These are phyloP conservation scores for Poecilus cupreus DNA, from an alignment of 2,888 invertebrate species.

Conservation along the genomic window DNA sequence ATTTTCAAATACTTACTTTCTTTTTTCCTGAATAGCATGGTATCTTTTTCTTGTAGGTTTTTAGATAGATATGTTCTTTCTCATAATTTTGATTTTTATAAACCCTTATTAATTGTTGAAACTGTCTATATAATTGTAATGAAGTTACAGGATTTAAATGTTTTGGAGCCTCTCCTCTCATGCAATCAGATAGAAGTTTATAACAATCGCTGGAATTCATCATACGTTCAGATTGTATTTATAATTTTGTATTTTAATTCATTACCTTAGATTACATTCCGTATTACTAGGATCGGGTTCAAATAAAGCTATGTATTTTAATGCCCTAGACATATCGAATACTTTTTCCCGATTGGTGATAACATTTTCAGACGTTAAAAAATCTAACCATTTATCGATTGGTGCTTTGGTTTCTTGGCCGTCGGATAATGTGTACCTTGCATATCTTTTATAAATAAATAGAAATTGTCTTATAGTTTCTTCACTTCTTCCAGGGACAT, in stretches of 20 bases:
- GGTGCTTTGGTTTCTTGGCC: constrained; percentile 62
- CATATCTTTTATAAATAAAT: constrained; percentile 65
- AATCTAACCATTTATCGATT: constrained; percentile 67
- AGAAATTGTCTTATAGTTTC: constrained; percentile 66
- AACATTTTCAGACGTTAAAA: constrained; percentile 64
- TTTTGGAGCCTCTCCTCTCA: constrained; percentile 64
- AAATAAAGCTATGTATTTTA: constrained; percentile 70
- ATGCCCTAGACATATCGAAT: constrained; percentile 65
- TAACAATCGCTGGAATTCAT: constrained; percentile 64
- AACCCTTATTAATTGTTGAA: constrained; percentile 63
- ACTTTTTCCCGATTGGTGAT: constrained; percentile 59
- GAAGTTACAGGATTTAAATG: constrained; percentile 61
- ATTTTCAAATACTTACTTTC: constrained; percentile 49
- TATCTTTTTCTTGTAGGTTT: constrained; percentile 56
- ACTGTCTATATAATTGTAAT: constrained; percentile 62
- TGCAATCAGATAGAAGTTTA: constrained; percentile 63
- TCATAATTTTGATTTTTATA: constrained; percentile 61
- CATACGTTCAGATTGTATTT: background rate
- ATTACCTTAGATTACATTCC: constrained; percentile 65
- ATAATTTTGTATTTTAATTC: constrained; percentile 38
- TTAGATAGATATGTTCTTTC: constrained; percentile 60
- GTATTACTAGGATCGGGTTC: constrained; percentile 64
- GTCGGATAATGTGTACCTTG: constrained; percentile 48
- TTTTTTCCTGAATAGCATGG: constrained; percentile 61
- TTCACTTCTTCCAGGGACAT: constrained; percentile 66